phyloP scores from a whole-genome alignment of 2,797 vertebrate genomes.

The Cyclopterus lumpus region DNA sequence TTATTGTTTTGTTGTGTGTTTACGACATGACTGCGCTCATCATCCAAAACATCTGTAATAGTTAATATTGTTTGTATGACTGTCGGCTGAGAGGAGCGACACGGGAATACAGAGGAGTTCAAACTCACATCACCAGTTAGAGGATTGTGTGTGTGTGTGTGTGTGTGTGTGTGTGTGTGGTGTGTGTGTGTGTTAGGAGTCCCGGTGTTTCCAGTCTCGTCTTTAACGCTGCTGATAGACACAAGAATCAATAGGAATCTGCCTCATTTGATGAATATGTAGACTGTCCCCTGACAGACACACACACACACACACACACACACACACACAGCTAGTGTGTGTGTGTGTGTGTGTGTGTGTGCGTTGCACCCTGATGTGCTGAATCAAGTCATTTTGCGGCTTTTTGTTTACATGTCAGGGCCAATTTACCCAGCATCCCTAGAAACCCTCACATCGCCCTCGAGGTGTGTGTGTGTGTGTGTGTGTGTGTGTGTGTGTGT shows the following conservation, averaged over 20 bases:
- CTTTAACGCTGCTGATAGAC: slow-evolving; percentile 47
- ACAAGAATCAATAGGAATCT: slow-evolving; percentile 60
- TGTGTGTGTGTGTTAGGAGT: slow-evolving; percentile 19
- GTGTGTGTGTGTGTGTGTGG: slow-evolving; percentile 11
- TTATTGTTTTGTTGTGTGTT: no score
- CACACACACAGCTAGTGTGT: slow-evolving; percentile 7
- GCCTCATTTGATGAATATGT: slow-evolving; percentile 64
- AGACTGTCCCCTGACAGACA: slow-evolving; percentile 28
- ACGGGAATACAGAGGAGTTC: no score
- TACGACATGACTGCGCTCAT: no score
- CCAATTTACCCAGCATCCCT: slow-evolving; percentile 59
- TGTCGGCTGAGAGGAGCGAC: no score
- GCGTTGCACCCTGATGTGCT: slow-evolving; percentile 19
- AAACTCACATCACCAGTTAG: no score
- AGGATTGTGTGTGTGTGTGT: no score
- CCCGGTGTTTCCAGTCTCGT: slow-evolving; percentile 36
- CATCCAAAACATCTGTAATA: no score
- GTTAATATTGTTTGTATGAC: no score
- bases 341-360: slow-evolving; percentile 20
- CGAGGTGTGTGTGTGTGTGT: slow-evolving; percentile 2
- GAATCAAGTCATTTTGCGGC: slow-evolving; percentile 59
- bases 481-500: neutral
- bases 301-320: slow-evolving; percentile 25
- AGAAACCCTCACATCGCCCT: slow-evolving; percentile 45
- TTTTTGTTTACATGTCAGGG: slow-evolving; percentile 68